These are phyloP conservation scores for Tiphia femorata DNA, from an alignment of 2,888 invertebrate species.

Conservation along the genomic window DNA sequence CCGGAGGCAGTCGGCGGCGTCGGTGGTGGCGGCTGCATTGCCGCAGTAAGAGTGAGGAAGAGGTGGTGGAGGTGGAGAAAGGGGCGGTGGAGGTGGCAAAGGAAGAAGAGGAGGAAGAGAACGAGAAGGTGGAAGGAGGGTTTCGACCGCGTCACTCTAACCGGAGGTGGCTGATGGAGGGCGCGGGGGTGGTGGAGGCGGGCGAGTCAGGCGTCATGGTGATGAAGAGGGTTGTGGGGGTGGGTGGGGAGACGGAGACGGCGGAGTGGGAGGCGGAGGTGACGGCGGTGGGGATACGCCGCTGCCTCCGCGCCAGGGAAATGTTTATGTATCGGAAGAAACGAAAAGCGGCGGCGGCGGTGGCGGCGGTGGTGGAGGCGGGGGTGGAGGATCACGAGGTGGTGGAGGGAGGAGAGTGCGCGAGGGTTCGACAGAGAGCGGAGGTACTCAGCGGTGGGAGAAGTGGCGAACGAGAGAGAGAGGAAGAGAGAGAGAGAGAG, in stretches of 20 bases:
- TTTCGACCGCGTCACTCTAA: constrained; percentile 10
- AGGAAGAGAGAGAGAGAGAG: constrained; percentile 11
- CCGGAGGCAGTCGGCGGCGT: constrained; percentile 24
- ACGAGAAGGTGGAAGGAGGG: constrained; percentile 8
- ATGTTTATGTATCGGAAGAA: constrained; percentile 58
- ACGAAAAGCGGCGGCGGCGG: constrained; percentile 36
- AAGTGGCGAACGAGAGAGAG: neutral
- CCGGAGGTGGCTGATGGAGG: constrained; percentile 17
- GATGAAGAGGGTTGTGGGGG: constrained; percentile 6
- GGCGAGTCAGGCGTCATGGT: constrained; percentile 9
- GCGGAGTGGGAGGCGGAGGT: constrained; percentile 1
- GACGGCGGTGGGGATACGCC: neutral
- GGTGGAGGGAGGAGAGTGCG: neutral
- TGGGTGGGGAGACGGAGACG: constrained; percentile 19
- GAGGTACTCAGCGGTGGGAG: neutral
- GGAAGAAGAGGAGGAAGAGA: constrained; percentile 13
- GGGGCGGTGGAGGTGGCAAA: neutral
- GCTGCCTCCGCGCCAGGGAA: constrained; percentile 19
- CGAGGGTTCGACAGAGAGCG: constrained; percentile 6
- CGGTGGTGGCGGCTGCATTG: constrained; percentile 7
- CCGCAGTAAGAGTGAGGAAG: neutral
- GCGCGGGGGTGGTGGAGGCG: constrained; percentile 19
- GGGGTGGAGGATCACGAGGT: no score
- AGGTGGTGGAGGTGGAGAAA: neutral
- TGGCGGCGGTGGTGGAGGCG: neutral